Percentiles rank a stretch among this genome's conserved stretches.
Conservation (phyloP, 2,888 invertebrate genomes). For the Trichopria drosophilae region DNA sequence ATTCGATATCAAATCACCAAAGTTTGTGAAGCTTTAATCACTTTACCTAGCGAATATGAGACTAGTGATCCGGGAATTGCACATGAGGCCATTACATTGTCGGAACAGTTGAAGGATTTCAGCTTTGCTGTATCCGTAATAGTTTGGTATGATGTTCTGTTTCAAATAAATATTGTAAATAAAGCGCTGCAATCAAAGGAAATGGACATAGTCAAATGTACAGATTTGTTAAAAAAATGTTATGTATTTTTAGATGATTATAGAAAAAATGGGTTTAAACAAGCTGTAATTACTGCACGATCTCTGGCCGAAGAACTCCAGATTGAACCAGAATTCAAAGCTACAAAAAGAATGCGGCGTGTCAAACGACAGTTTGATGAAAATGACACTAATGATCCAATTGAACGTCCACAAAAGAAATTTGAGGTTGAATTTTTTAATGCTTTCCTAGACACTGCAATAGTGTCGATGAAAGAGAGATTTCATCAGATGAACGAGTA, state of each 20-base stretch:
- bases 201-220: conserved; percentile 34
- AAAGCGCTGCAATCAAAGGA: conserved; percentile 35
- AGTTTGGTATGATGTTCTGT: conserved; percentile 45
- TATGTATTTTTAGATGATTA: conserved; percentile 21
- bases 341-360: conserved; percentile 37
- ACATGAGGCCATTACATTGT: conserved; percentile 34
- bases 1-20: conserved; percentile 42
- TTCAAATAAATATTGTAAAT: conserved; percentile 39
- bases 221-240: conserved; percentile 35
- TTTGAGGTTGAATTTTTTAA: conserved; percentile 27
- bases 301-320: conserved; percentile 39
- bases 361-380: too few relatives aligned
- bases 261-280: conserved; percentile 28
- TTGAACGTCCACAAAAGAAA: background rate
- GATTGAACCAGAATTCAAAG: conserved; percentile 42
- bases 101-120: conserved; percentile 36
- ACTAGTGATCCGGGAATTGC: conserved; percentile 19
- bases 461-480: conserved; percentile 33
- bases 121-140: conserved; percentile 42
- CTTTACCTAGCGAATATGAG: conserved; percentile 26
- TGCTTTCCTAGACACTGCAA: conserved; percentile 26
- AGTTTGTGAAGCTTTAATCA: conserved; percentile 42
- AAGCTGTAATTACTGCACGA: conserved; percentile 9
- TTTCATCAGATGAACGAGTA: conserved; percentile 31
- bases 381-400: conserved; percentile 28